phyloP scores from a whole-genome alignment of 2,113 vertebrate genomes.

The Zosterops borbonicus region DNA sequence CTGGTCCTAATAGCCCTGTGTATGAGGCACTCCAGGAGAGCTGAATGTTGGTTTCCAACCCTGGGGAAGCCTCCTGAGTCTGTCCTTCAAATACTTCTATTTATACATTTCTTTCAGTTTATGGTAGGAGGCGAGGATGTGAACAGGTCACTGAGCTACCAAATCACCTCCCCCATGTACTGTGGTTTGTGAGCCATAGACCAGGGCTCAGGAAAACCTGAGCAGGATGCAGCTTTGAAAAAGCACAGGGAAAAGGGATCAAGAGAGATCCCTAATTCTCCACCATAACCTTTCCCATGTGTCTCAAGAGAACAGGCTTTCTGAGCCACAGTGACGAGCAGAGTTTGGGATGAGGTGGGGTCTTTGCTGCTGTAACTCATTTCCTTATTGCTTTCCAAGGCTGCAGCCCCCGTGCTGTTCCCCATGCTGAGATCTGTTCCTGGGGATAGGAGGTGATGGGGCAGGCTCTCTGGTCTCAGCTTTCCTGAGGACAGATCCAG shows the following conservation, averaged over 20 bases:
- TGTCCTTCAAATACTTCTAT: not conserved
- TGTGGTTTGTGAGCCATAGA: not conserved
- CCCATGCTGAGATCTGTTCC: not conserved
- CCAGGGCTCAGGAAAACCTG: not conserved
- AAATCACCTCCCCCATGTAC: not conserved
- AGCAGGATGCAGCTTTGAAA: not conserved
- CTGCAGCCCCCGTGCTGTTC: not conserved
- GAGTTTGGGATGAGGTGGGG: not conserved
- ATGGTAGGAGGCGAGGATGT: not conserved
- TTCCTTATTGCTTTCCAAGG: not conserved
- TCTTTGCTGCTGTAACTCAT: not conserved
- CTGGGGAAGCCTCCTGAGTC: not conserved
- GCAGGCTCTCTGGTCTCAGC: not conserved
- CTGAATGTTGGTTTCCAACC: not conserved
- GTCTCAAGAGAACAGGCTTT: not conserved
- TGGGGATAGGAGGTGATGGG: not conserved
- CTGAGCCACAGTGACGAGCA: fast-evolving
- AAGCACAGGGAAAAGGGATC: not conserved
- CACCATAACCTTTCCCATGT: not conserved
- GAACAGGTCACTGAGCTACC: not conserved
- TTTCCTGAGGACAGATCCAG: not conserved
- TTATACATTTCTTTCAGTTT: not conserved
- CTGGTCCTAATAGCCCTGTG: not conserved
- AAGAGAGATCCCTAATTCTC: not conserved
- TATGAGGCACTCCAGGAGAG: not conserved